These are phyloP conservation scores for Podarcis siculus DNA, from an alignment of 2,797 vertebrate genomes.

Conservation along the genomic window DNA sequence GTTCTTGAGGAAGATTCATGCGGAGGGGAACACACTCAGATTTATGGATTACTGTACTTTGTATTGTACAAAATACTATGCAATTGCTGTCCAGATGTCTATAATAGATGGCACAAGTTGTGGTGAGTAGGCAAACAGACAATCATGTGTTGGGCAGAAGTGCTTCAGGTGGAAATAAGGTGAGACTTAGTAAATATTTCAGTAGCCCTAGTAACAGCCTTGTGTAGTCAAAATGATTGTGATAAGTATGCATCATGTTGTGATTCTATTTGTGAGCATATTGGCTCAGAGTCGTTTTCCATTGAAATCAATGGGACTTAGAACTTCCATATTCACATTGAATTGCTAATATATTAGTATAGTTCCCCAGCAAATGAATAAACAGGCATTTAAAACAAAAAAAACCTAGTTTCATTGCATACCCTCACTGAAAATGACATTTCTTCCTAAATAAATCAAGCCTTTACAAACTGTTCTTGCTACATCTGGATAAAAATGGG, in stretches of 20 bases:
- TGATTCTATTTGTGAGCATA: background rate
- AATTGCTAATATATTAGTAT: background rate
- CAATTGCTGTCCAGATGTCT: background rate
- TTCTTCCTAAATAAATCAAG: constrained; percentile 65
- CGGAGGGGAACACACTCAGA: background rate
- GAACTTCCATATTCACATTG: background rate
- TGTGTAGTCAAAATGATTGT: background rate
- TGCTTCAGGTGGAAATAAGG: background rate
- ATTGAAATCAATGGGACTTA: background rate
- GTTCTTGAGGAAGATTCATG: background rate
- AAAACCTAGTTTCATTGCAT: background rate
- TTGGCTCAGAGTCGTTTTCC: background rate
- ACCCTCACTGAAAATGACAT: constrained; percentile 47
- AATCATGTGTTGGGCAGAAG: background rate
- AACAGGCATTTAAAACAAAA: background rate
- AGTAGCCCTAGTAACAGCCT: background rate
- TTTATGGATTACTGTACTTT: background rate
- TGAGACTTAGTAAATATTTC: background rate
- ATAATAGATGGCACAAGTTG: too few species aligned
- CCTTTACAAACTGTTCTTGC: constrained; percentile 49
- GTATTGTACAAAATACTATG: background rate
- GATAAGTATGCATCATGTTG: background rate
- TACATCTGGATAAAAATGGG: constrained; percentile 63
- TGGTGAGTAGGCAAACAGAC: too few species aligned
- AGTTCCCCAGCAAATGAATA: constrained; percentile 36